Conservation (phyloP, 2,888 invertebrate species). For the Zele albiditarsus region DNA sequence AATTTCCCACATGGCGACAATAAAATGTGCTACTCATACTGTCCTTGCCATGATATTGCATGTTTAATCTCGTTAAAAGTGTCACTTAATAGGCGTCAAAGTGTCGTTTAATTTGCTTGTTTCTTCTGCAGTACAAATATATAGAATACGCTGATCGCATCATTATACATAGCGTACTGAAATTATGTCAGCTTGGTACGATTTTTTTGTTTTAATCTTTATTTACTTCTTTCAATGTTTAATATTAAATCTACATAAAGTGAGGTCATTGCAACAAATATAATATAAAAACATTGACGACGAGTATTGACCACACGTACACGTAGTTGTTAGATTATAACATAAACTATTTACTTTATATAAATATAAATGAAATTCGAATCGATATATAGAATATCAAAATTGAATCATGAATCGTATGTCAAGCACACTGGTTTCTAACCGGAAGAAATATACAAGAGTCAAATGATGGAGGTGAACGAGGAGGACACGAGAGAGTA, state of each 20-base stretch:
- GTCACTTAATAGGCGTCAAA: constrained; percentile 20
- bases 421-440: neutral
- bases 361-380: neutral
- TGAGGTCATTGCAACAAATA: neutral
- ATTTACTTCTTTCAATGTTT: neutral
- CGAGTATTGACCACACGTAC: too few species aligned
- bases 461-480: constrained; percentile 2
- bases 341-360: neutral
- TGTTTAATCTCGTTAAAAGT: constrained; percentile 22
- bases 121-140: neutral
- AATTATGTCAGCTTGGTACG: neutral
- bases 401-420: constrained; percentile 4
- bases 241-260: neutral
- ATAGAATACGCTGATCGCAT: neutral
- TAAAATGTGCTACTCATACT: neutral
- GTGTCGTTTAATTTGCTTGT: neutral
- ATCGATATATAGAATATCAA: neutral
- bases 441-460: constrained; percentile 23
- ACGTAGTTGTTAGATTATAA: too few species aligned
- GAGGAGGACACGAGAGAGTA: constrained; percentile 16
- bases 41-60: constrained; percentile 13
- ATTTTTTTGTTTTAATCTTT: neutral
- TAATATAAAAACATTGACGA: too few species aligned
- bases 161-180: neutral
- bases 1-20: neutral